Evolutionary conservation across 2,113 vertebrate species (phyloP).

Genomic region (Petaurus breviceps): DNA sequence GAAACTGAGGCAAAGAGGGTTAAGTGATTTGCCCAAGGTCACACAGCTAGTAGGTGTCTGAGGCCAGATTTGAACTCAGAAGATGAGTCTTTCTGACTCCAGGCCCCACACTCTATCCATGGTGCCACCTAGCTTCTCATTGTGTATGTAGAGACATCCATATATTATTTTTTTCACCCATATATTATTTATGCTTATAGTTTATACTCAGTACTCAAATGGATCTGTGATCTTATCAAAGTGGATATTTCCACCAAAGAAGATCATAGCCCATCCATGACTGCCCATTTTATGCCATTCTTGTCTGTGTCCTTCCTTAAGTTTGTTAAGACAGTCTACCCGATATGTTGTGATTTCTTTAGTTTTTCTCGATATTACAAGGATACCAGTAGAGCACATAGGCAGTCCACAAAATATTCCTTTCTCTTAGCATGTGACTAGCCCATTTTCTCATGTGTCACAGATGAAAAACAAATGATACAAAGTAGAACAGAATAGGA

Average conservation of each 20-base stretch:
- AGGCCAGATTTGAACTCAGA: neutral
- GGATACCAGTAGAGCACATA: neutral
- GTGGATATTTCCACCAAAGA: neutral
- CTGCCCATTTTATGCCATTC: neutral
- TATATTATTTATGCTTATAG: neutral
- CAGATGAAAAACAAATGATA: neutral
- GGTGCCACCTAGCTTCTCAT: neutral
- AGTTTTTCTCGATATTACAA: neutral
- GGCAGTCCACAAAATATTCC: neutral
- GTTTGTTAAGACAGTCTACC: neutral
- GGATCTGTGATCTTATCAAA: neutral
- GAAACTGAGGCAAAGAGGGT: neutral
- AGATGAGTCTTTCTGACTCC: neutral
- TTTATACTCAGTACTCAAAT: neutral
- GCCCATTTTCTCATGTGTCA: neutral
- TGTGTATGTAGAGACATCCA: neutral
- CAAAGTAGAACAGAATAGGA: neutral
- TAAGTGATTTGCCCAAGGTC: too few species aligned
- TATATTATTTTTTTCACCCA: neutral
- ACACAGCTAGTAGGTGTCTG: neutral
- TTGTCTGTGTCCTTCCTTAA: neutral
- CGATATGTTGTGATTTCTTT: neutral
- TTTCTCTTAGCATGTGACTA: neutral
- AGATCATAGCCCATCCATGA: neutral
- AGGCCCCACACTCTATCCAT: neutral